phyloP scores from a whole-genome alignment of 2,888 invertebrate genomes.

The Prostheceraeus crozeri region DNA sequence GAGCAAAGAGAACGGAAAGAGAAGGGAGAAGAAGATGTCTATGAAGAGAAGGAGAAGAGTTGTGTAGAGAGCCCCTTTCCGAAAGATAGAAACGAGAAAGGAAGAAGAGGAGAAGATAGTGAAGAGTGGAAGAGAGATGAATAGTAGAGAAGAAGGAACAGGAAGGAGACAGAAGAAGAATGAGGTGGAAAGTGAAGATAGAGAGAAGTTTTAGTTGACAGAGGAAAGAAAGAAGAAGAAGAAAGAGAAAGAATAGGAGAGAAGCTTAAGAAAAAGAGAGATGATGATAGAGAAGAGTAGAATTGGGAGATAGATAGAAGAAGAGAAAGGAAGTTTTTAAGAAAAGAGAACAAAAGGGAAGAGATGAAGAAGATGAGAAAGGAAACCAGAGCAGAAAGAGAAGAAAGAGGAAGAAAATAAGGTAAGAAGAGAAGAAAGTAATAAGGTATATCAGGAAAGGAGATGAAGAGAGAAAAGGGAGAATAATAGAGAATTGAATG shows the following conservation, averaged over 20 bases:
- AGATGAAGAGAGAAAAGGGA: slow-evolving; percentile 3
- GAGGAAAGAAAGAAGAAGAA: slow-evolving; percentile 8
- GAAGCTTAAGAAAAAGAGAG: not conserved
- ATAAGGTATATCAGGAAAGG: not conserved
- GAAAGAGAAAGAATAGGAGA: too few species aligned
- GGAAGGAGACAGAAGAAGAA: slow-evolving; percentile 4
- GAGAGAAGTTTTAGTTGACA: not conserved
- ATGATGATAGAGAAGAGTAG: not conserved
- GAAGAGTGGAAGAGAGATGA: not conserved
- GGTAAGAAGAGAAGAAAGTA: not conserved
- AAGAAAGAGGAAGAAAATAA: not conserved
- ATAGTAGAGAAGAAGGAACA: not conserved
- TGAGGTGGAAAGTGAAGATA: not conserved
- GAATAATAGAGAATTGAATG: not conserved
- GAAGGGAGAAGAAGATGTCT: too few species aligned
- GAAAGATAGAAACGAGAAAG: too few species aligned
- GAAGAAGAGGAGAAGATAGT: not conserved
- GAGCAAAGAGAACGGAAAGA: too few species aligned
- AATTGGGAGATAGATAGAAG: not conserved
- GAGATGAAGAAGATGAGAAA: too few species aligned
- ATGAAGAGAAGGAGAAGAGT: too few species aligned
- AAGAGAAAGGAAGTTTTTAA: too few species aligned
- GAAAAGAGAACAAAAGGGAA: too few species aligned
- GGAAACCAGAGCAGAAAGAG: not conserved
- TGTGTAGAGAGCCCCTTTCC: too few species aligned